Base-by-base conservation (phyloP, 2,797 vertebrate genomes). In the Salmo trutta region DNA sequence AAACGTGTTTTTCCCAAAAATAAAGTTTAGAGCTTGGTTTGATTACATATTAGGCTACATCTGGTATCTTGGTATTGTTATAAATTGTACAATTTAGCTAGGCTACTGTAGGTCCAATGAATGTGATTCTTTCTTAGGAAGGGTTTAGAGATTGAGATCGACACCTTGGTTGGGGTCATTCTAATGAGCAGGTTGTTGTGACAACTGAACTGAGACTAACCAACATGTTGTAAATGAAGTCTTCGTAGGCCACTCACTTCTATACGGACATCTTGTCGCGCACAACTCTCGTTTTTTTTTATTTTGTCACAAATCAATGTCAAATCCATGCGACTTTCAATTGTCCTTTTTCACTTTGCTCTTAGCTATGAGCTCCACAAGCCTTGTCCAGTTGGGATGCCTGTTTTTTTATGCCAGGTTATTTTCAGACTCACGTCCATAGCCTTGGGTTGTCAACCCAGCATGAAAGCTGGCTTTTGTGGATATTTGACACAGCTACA, bases 21-120 rank as follows among this genome's bases (percentile, higher is more conserved):
- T 27, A 14, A 64, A 21, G 19, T 5, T 56, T 17, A 56, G 54
- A 5, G 4, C 62, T 24, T n/a, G 17, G 6, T 21, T 62, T 62
- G 4, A 62, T 95, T 41, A 41, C 36, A 41, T 7, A 93, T 91
- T 93, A 93, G 7, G 36, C 36, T 41, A 41, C 36, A 41, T 41
- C 93, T 92, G 91, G 93, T 64, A 64, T 91, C 93, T 95, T 94
- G 93, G 91, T 94, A 41, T 41, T 8, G 93, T 94, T 93, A 91
- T 94, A 92, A 93, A 21, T n/a, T 8, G 21, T 41, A 15, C 29
- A 6, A 59, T 15, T 24, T 4, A 36, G 31, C 21, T 33, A 47
- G 12, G 54, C 19, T 41, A 36, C 8, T n/a, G 7, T n/a, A 59
- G 41, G 41, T 47, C 41, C 41, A 47, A 12, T 10, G 10, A 0